Base-by-base conservation (phyloP, 2,113 vertebrate species). In the Sylvicapra grimmia region DNA sequence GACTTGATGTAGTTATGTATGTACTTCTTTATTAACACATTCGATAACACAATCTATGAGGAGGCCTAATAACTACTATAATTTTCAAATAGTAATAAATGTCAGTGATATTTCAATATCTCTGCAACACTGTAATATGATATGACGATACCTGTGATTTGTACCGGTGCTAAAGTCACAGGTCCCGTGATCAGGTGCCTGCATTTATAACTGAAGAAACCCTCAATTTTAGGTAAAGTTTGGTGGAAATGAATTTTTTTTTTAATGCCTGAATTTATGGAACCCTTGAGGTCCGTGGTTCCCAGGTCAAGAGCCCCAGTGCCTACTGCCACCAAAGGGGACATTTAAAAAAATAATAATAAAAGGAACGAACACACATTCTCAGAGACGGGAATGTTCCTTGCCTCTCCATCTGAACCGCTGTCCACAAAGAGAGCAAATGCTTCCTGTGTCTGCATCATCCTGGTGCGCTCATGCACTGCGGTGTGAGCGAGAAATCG, bases 401-500 rank as follows among this genome's bases (percentile, higher is more conserved):
- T 29, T 1, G 19, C 6, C 0, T 49, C 82, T 18, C 6, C n/a
- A 4, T 2, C 53, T 36, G 83, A 9, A 10, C 0, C 0, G 1
- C 8, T 25, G 44, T 86, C 90, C 59, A 11, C 79, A 19, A 2
- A 44, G 59, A 61, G 0, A 79, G 72, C 14, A 1, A 15, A 6
- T 5, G 4, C 19, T 27, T 5, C 49, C 83, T 1, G 4, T 6
- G 6, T 36, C 85, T 10, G 8, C 1, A 11, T 4, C 5, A 3
- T 96, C 93, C 86, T 85, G 90, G 93, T 95, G 98, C 79, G 59
- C 91, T 97, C 96, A 77, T 90, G 95, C 97, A 93, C 92, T 93
- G 87, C 92, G 59, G 87, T 47, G 90, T 96, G 96, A 96, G 97
- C 85, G 59, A 98, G 98, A 84, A 88, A 90, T 96, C 84, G 97